Conservation (phyloP, 2,113 vertebrate species). For the Lampris incognitus region DNA sequence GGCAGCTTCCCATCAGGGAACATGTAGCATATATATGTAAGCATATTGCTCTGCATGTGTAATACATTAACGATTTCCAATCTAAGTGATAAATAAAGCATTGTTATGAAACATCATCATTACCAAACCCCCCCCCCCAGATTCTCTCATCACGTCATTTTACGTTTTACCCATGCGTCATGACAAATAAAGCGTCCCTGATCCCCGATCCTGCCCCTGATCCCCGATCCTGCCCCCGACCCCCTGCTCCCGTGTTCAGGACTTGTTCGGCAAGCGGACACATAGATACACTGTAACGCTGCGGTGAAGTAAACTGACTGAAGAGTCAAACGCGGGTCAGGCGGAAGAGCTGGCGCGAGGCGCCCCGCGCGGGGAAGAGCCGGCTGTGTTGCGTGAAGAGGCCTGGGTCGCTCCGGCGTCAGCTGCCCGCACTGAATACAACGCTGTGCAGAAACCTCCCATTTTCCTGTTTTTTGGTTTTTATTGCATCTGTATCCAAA, state of each 20-base stretch:
- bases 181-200: no score
- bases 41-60: slow-evolving; percentile 66
- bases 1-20: slow-evolving; percentile 54
- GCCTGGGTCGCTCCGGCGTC: slow-evolving; percentile 34
- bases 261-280: slow-evolving; percentile 59
- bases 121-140: slow-evolving; percentile 46
- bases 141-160: slow-evolving; percentile 18
- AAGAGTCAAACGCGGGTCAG: slow-evolving; percentile 17
- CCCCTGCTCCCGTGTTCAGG: slow-evolving; percentile 35
- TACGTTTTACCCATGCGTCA: no score
- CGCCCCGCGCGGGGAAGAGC: neutral
- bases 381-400: slow-evolving; percentile 24
- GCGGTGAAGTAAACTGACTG: slow-evolving; percentile 18
- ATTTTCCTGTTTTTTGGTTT: no score
- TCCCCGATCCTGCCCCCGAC: no score
- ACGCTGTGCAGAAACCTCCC: no score
- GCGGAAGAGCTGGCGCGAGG: neutral
- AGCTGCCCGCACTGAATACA: slow-evolving; percentile 8
- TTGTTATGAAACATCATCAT: slow-evolving; percentile 51
- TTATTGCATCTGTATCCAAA: no score
- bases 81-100: slow-evolving; percentile 66
- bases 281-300: slow-evolving; percentile 55
- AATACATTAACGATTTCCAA: slow-evolving; percentile 72
- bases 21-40: slow-evolving; percentile 58
- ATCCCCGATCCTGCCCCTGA: no score